phyloP scores from a whole-genome alignment of 2,888 invertebrate species.

The Ametastegia equiseti region DNA sequence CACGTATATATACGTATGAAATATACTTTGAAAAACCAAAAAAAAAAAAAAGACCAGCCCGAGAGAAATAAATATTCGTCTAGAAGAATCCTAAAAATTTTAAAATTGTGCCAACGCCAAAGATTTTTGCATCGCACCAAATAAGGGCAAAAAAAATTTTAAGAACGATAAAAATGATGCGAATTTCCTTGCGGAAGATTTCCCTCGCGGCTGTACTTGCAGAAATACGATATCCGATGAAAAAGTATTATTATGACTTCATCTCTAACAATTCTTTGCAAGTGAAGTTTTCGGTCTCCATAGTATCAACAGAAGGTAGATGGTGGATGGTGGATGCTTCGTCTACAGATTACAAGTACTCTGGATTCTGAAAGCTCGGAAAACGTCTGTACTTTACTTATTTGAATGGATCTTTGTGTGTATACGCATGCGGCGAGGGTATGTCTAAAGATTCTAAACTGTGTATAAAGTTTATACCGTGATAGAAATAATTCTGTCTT shows the following conservation, averaged over 20 bases:
- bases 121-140: too few relatives aligned
- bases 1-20: background rate
- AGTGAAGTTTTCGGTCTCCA: background rate
- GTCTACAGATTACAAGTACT: constrained; percentile 11
- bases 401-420: constrained; percentile 25
- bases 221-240: background rate
- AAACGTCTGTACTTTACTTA: constrained; percentile 21
- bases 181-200: background rate
- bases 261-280: background rate
- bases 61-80: too few relatives aligned
- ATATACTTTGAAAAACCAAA: background rate
- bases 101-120: background rate
- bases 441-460: background rate
- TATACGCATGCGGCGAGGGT: background rate
- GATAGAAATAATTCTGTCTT: background rate
- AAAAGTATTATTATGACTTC: constrained; percentile 6
- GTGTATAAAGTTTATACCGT: background rate
- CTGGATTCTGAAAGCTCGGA: background rate
- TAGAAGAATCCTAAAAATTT: background rate
- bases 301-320: background rate
- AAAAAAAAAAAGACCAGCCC: background rate
- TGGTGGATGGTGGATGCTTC: background rate
- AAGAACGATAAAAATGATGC: background rate
- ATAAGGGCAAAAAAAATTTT: too few relatives aligned
- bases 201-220: background rate